Evolutionary conservation across 2,888 invertebrate species (phyloP), one percentile per base, ranked within the genome.

Genomic region (Acanthoscelides obtectus): DNA sequence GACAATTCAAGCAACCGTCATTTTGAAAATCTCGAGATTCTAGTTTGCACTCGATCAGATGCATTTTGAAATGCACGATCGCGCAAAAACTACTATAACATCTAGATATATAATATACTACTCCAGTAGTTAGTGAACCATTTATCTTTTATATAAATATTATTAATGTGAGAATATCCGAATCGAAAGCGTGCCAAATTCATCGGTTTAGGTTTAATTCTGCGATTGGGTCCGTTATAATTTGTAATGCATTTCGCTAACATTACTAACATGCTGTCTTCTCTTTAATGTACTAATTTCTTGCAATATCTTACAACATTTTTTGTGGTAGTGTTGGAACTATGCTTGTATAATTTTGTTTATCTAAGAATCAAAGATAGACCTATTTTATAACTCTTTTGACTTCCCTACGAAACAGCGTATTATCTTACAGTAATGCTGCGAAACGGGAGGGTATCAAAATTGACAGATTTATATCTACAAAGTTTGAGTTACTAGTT

Each of bases 141-240:
- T 45, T 69, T 69, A 69, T 71, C 68, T 71, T 68, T 71, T 71
- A 66, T 71, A 71, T 69, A 69, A 67, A 71, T 69, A 5, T 71
- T 69, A 5, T 71, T 68, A 67, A 71, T 69, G 64, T 64, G 69
- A 64, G 69, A 66, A 66, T 69, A 66, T 22, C 66, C 69, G 69
- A 69, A 71, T 45, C 5, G 45, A 45, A 66, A 66, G 71, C 68
- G 73, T 71, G 73, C 73, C 73, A 73, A 73, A 71, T 22, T 71
- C 67, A 64, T 45, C 45, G 45, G 45, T 45, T 45, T 45, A 45
- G 45, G 45, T 45, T 45, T 17, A 45, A 12, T 45, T 45, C 45
- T 45, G 45, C 45, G 45, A 45, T 45, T 45, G 45, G 45, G 45
- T 45, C 45, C 45, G 45, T 45, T 12, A 12, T 45, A 25, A 3